Conservation (phyloP, 2,888 invertebrate genomes). For the Ichneumoninae sp. region DNA sequence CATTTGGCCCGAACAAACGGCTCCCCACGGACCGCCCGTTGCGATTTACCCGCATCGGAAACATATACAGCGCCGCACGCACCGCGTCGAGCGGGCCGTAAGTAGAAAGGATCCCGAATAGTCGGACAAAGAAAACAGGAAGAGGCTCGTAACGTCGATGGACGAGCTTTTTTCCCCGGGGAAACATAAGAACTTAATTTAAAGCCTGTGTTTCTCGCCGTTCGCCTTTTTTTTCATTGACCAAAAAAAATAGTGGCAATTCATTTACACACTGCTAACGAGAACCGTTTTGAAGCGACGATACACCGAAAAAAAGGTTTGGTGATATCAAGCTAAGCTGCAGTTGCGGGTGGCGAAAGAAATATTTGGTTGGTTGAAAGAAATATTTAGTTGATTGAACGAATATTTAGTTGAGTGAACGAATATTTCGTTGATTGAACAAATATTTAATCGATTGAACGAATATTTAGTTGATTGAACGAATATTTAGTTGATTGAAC, state of each 20-base stretch:
- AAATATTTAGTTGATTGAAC: too few relatives aligned
- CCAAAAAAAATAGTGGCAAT: background rate
- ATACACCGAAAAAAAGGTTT: background rate
- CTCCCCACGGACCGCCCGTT: constrained; percentile 16
- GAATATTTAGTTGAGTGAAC: too few relatives aligned
- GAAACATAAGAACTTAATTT: constrained; percentile 9
- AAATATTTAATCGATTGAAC: too few relatives aligned
- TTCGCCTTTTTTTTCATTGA: background rate
- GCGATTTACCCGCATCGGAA: constrained; percentile 34
- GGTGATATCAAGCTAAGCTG: too few relatives aligned
- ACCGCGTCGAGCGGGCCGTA: background rate
- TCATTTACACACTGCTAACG: background rate
- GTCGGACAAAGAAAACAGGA: constrained; percentile 33
- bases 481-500: too few relatives aligned
- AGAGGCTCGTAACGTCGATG: background rate
- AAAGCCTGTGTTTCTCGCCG: background rate
- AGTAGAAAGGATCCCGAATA: constrained; percentile 42
- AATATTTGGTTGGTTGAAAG: too few relatives aligned
- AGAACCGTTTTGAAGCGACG: background rate
- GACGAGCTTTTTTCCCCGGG: too few relatives aligned
- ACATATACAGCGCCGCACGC: constrained; percentile 3
- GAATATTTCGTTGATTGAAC: too few relatives aligned
- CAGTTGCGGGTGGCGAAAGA: too few relatives aligned
- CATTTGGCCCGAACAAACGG: constrained; percentile 33
- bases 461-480: too few relatives aligned